Evolutionary conservation across 2,888 invertebrate species (phyloP).

Genomic region (Heliconius aoede): DNA sequence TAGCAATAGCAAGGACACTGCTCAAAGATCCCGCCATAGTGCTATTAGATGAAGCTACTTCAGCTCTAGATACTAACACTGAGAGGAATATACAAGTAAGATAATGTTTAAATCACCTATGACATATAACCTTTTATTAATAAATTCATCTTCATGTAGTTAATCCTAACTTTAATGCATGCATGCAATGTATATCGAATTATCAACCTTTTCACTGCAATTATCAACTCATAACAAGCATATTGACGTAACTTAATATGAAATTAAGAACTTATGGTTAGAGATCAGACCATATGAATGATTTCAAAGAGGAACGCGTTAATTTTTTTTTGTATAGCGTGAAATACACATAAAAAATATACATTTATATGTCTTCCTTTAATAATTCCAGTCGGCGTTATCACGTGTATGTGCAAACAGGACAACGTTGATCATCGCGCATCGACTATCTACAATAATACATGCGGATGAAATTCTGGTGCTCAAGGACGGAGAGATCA

Average conservation of each 20-base stretch:
- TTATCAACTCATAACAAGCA: no score
- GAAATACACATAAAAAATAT: neutral
- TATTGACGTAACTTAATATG: no score
- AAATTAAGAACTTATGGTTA: no score
- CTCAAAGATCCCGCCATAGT: conserved; percentile 96
- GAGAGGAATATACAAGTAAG: conserved; percentile 93
- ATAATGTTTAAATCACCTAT: neutral
- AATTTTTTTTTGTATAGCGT: no score
- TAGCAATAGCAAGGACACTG: conserved; percentile 97
- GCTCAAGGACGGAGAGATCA: conserved; percentile 94
- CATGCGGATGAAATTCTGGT: conserved; percentile 98
- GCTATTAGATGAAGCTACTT: conserved; percentile 97
- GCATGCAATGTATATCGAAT: no score
- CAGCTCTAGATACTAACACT: conserved; percentile 97
- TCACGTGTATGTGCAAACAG: conserved; percentile 91
- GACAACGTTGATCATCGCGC: conserved; percentile 97
- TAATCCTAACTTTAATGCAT: no score
- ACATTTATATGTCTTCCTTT: neutral
- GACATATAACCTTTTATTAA: neutral
- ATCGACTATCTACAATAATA: conserved; percentile 96
- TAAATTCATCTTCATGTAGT: no score
- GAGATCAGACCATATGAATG: neutral
- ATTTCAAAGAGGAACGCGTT: neutral
- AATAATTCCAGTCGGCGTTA: conserved; percentile 85
- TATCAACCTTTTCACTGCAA: no score